Conservation (phyloP, 1,140 invertebrate genomes). For the Pachypsylla venusta region DNA sequence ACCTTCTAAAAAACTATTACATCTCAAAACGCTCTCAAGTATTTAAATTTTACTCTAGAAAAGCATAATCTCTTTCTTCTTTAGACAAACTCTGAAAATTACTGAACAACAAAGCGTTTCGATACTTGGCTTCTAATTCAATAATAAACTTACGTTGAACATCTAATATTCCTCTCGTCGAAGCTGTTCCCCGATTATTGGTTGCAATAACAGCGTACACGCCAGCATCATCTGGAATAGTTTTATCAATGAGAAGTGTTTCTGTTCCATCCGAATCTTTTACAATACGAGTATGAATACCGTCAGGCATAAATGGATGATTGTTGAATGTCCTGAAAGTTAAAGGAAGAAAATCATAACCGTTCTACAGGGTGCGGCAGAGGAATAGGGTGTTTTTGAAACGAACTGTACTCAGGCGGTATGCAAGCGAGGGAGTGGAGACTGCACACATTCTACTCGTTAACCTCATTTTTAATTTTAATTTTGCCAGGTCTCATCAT, state of each 20-base stretch:
- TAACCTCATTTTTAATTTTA: too few relatives aligned
- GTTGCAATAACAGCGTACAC: conserved; percentile 55
- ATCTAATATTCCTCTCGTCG: conserved; percentile 49
- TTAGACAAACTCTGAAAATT: neutral
- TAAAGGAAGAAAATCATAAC: neutral
- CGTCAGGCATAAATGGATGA: conserved; percentile 36
- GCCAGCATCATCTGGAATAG: conserved; percentile 49
- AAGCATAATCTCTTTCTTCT: too few relatives aligned
- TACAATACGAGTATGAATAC: conserved; percentile 45
- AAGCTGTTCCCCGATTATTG: conserved; percentile 55
- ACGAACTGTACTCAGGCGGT: too few relatives aligned
- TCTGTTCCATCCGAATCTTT: conserved; percentile 50
- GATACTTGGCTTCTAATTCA: neutral
- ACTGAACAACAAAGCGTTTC: conserved; percentile 1
- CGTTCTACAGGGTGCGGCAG: too few relatives aligned
- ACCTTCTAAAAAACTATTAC: too few relatives aligned
- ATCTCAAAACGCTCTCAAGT: too few relatives aligned
- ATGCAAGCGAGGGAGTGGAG: too few relatives aligned
- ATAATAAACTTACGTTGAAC: conserved; percentile 32
- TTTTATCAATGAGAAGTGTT: conserved; percentile 47
- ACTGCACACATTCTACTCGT: too few relatives aligned
- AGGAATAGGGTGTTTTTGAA: too few relatives aligned
- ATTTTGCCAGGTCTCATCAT: too few relatives aligned
- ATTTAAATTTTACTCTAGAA: too few relatives aligned
- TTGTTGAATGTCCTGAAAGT: conserved; percentile 6